A percentile compares a stretch with the other conserved stretches of the same genome.
Conservation (phyloP, 2,888 invertebrate genomes). For the Melieria picta region DNA sequence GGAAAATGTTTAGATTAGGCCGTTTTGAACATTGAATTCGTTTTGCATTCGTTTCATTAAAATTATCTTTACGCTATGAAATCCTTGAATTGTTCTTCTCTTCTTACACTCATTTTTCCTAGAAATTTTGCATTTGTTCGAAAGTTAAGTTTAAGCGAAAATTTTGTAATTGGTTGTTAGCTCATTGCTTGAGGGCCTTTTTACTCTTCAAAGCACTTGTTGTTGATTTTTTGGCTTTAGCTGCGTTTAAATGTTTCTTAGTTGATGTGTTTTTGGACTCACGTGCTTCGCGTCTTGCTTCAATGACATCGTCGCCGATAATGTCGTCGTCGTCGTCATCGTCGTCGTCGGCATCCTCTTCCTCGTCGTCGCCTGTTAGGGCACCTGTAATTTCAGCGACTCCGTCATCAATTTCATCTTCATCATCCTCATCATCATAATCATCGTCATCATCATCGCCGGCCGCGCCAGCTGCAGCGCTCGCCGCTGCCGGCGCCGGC, state of each 20-base stretch:
- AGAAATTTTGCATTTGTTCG: neutral
- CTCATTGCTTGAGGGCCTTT: conserved; percentile 59
- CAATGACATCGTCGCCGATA: conserved; percentile 72
- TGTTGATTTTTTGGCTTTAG: conserved; percentile 61
- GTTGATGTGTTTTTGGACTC: conserved; percentile 71
- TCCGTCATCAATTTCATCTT: conserved; percentile 67
- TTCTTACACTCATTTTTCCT: neutral
- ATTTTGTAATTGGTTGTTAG: conserved; percentile 17
- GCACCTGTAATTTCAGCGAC: conserved; percentile 76
- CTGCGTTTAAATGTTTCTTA: conserved; percentile 51
- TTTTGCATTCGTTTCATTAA: neutral
- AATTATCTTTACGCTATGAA: neutral
- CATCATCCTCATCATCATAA: conserved; percentile 70
- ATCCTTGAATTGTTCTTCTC: neutral
- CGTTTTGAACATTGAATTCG: neutral
- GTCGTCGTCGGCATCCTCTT: conserved; percentile 73
- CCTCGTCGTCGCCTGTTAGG: conserved; percentile 74
- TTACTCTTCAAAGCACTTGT: conserved; percentile 63
- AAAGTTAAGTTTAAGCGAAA: neutral
- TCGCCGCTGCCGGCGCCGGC: conserved; percentile 61
- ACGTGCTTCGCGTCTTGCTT: conserved; percentile 79
- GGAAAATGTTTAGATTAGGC: conserved; percentile 3
- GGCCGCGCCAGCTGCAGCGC: neutral
- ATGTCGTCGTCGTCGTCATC: conserved; percentile 75
- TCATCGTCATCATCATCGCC: conserved; percentile 72